Conservation (phyloP, 1,140 invertebrate genomes). For the Geopemphigus sp. region DNA sequence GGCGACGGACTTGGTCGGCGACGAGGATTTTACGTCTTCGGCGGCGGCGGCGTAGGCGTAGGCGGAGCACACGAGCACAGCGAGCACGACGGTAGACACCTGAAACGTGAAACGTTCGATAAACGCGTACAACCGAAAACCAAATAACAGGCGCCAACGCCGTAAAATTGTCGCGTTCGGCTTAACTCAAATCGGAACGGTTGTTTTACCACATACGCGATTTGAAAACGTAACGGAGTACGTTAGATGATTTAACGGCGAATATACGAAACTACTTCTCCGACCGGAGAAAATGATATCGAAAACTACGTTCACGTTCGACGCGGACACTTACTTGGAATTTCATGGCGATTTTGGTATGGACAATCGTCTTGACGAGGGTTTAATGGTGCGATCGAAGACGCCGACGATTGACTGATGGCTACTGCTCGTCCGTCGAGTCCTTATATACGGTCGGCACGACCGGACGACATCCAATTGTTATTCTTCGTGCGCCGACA, state of each 20-base stretch:
- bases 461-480: not conserved
- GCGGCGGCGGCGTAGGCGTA: conserved; percentile 22
- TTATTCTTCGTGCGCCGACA: not conserved
- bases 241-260: too few species aligned
- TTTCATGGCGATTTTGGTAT: conserved; percentile 4
- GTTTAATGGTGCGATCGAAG: conserved; percentile 6
- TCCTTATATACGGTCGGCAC: conserved; percentile 12
- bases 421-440: not conserved
- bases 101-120: not conserved
- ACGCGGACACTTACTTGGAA: conserved; percentile 10
- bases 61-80: conserved; percentile 25
- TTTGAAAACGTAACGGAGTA: too few species aligned
- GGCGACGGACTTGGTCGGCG: not conserved
- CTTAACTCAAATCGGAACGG: too few species aligned
- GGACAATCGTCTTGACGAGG: not conserved
- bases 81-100: conserved; percentile 12
- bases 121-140: not conserved
- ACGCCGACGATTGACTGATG: conserved; percentile 1
- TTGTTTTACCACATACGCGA: too few species aligned
- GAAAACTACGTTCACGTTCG: not conserved
- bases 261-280: too few species aligned
- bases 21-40: not conserved
- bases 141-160: too few species aligned
- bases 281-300: too few species aligned
- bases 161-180: too few species aligned